These are phyloP conservation scores for Phaethon lepturus DNA, from an alignment of 2,113 vertebrate genomes.

Conservation along the genomic window DNA sequence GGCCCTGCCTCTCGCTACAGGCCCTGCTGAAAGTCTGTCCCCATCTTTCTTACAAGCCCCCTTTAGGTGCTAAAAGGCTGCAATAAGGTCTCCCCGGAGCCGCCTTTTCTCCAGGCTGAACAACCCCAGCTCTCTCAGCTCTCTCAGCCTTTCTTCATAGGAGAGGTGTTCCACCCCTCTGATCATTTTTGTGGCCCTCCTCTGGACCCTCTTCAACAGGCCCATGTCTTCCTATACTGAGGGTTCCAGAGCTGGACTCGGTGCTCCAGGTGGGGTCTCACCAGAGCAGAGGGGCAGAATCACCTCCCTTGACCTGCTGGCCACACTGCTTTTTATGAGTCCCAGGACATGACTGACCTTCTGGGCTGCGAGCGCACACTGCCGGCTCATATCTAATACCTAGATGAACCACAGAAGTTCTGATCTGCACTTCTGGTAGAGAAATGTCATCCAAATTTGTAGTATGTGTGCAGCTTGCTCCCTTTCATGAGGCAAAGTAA, in stretches of 20 bases:
- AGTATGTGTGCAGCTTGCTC: neutral
- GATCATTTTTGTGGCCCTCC: neutral
- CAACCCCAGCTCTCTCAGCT: neutral
- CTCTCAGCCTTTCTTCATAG: neutral
- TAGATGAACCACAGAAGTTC: neutral
- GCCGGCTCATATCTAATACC: neutral
- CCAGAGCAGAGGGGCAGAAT: neutral
- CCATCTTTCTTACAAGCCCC: neutral
- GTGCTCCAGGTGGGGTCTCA: neutral
- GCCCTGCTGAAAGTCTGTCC: fast-evolving
- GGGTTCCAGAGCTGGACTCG: fast-evolving
- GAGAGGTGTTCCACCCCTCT: neutral
- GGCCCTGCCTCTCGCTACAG: too few relatives aligned
- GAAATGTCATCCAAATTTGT: neutral
- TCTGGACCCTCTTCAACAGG: neutral
- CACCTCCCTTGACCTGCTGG: neutral
- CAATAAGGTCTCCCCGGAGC: too few relatives aligned
- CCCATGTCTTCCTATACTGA: fast-evolving
- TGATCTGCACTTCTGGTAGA: neutral
- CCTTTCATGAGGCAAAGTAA: neutral
- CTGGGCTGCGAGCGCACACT: neutral
- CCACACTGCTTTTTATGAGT: fast-evolving
- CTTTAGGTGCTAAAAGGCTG: neutral
- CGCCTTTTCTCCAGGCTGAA: neutral
- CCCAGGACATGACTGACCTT: fast-evolving